Evolutionary conservation across 2,888 invertebrate species (phyloP).

Genomic region (Xestia sexstrigata): DNA sequence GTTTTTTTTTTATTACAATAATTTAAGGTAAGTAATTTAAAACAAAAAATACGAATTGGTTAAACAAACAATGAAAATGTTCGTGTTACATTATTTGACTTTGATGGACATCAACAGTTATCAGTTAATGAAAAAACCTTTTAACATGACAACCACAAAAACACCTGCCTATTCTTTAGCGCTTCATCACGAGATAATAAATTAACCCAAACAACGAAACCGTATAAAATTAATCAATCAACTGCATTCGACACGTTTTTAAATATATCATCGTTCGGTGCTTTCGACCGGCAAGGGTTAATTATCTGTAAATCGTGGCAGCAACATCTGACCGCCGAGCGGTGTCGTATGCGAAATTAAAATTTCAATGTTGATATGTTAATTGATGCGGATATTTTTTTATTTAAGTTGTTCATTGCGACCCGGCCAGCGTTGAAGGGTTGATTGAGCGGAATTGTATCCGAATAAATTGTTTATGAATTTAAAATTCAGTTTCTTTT

Average conservation of each 20-base stretch:
- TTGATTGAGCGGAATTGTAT: slow-evolving; percentile 62
- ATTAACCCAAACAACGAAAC: slow-evolving; percentile 61
- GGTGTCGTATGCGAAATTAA: slow-evolving; percentile 70
- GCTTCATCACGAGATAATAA: slow-evolving; percentile 60
- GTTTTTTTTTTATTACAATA: not conserved
- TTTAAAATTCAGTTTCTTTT: not conserved
- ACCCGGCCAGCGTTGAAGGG: slow-evolving; percentile 55
- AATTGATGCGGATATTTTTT: slow-evolving; percentile 70
- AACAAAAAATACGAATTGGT: not conserved
- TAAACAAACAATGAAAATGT: not conserved
- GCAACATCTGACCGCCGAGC: slow-evolving; percentile 56
- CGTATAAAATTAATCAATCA: slow-evolving; percentile 74
- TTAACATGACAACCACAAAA: slow-evolving; percentile 45
- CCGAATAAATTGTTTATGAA: slow-evolving; percentile 37
- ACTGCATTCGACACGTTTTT: slow-evolving; percentile 73
- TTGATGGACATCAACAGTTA: slow-evolving; percentile 22
- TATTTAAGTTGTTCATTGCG: slow-evolving; percentile 56
- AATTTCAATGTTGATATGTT: slow-evolving; percentile 75
- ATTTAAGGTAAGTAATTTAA: not conserved
- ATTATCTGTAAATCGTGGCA: slow-evolving; percentile 75
- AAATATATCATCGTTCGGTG: slow-evolving; percentile 69
- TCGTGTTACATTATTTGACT: not conserved
- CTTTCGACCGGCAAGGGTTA: slow-evolving; percentile 67
- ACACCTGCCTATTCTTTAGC: slow-evolving; percentile 38
- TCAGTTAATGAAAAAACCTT: slow-evolving; percentile 46